Conservation (phyloP, 1,140 invertebrate genomes). For the Tribolium madens region DNA sequence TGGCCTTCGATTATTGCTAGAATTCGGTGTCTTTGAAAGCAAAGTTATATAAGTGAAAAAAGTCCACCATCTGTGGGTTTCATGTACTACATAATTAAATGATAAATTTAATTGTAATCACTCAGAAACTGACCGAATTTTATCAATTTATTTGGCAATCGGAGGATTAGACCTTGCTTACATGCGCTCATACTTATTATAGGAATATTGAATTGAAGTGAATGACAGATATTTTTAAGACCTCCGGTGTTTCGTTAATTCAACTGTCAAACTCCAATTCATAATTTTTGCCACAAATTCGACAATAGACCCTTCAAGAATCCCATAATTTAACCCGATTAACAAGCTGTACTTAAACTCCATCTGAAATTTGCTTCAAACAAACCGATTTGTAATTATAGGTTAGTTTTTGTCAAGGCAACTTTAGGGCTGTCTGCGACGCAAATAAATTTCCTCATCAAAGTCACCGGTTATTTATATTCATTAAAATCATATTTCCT, state of each 20-base stretch:
- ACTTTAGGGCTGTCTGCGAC: constrained; percentile 4
- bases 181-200: constrained; percentile 24
- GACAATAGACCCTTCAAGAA: not conserved
- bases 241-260: constrained; percentile 30
- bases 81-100: constrained; percentile 32
- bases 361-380: not conserved
- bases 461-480: constrained; percentile 12
- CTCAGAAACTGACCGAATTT: not conserved
- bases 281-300: not conserved
- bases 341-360: not conserved
- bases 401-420: constrained; percentile 9
- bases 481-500: constrained; percentile 6
- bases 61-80: constrained; percentile 59
- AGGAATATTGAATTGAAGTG: constrained; percentile 17
- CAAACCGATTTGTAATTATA: not conserved
- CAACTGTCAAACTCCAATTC: constrained; percentile 12
- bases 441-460: not conserved
- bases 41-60: constrained; percentile 59
- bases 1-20: constrained; percentile 1
- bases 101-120: constrained; percentile 29
- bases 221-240: constrained; percentile 38
- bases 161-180: not conserved
- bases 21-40: constrained; percentile 15
- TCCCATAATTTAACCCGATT: not conserved
- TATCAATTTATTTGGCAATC: constrained; percentile 1